Evolutionary conservation across 2,888 invertebrate species (phyloP).

Genomic region (Oasisia sp.): DNA sequence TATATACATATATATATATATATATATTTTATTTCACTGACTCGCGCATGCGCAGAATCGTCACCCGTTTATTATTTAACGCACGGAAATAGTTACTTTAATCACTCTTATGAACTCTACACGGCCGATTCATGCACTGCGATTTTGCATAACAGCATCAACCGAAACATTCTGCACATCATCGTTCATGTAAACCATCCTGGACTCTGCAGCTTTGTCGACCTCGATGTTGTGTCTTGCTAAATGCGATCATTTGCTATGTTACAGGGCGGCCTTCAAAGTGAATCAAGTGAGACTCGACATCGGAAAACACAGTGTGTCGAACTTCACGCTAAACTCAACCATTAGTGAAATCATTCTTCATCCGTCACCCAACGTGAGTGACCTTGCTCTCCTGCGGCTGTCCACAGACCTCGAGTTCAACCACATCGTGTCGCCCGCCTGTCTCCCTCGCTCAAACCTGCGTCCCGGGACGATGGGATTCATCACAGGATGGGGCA

Average conservation of each 20-base stretch:
- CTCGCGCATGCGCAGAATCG: too few relatives aligned
- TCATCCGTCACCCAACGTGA: slow-evolving; percentile 26
- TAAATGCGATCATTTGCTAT: not conserved
- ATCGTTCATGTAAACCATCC: not conserved
- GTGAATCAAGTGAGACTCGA: not conserved
- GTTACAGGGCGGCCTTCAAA: not conserved
- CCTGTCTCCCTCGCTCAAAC: slow-evolving; percentile 35
- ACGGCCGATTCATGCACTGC: too few relatives aligned
- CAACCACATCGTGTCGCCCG: slow-evolving; percentile 33
- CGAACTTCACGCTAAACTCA: not conserved
- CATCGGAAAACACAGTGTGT: not conserved
- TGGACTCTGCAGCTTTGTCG: not conserved
- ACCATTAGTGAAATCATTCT: not conserved
- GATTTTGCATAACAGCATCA: too few relatives aligned
- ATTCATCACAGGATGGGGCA: not conserved
- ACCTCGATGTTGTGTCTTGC: not conserved
- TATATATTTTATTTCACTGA: too few relatives aligned
- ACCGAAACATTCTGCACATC: too few relatives aligned
- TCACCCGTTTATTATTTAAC: too few relatives aligned
- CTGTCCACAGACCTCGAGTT: slow-evolving; percentile 32
- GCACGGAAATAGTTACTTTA: too few relatives aligned
- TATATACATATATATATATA: too few relatives aligned
- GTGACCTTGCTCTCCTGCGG: slow-evolving; percentile 39
- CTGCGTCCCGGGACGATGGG: not conserved
- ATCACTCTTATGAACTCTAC: too few relatives aligned